phyloP scores from a whole-genome alignment of 2,797 vertebrate species.

The Salarias fasciatus region DNA sequence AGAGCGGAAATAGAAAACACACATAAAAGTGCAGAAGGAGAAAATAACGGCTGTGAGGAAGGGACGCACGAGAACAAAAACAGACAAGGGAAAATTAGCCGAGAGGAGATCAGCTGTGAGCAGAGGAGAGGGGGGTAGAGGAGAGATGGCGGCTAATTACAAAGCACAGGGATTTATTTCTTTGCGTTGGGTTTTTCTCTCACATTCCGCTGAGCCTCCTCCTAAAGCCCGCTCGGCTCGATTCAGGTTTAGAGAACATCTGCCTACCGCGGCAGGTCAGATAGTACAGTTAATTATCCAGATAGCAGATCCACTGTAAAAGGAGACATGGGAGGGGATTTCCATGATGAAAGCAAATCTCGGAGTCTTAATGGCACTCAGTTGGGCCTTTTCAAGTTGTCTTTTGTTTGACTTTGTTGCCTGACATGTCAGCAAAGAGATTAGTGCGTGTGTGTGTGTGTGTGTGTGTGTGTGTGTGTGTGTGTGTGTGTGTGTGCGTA shows the following conservation, averaged over 20 bases:
- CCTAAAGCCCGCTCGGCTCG: constrained; percentile 59
- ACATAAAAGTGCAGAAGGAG: constrained; percentile 37
- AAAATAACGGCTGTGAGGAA: constrained; percentile 33
- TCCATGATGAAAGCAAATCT: constrained; percentile 68
- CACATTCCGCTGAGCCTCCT: constrained; percentile 38
- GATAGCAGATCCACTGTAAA: constrained; percentile 61
- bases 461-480: neutral
- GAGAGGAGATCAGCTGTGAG: constrained; percentile 52
- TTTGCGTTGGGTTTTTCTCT: constrained; percentile 63
- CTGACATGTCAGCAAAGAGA: constrained; percentile 52
- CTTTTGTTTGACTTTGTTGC: constrained; percentile 72
- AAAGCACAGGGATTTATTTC: constrained; percentile 73
- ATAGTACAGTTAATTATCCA: constrained; percentile 73
- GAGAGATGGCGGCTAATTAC: constrained; percentile 71
- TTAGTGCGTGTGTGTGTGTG: constrained; percentile 32
- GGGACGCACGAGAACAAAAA: neutral
- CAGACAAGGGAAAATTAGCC: constrained; percentile 48
- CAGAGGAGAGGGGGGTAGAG: constrained; percentile 31
- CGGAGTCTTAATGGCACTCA: constrained; percentile 49
- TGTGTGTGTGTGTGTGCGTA: too few species aligned
- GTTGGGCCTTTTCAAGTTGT: constrained; percentile 43
- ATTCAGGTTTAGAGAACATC: constrained; percentile 55
- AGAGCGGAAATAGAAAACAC: constrained; percentile 34
- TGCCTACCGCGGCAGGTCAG: constrained; percentile 58
- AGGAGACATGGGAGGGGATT: constrained; percentile 67